Evolutionary conservation across 2,113 vertebrate genomes (phyloP).

Genomic region (Albula glossodonta): DNA sequence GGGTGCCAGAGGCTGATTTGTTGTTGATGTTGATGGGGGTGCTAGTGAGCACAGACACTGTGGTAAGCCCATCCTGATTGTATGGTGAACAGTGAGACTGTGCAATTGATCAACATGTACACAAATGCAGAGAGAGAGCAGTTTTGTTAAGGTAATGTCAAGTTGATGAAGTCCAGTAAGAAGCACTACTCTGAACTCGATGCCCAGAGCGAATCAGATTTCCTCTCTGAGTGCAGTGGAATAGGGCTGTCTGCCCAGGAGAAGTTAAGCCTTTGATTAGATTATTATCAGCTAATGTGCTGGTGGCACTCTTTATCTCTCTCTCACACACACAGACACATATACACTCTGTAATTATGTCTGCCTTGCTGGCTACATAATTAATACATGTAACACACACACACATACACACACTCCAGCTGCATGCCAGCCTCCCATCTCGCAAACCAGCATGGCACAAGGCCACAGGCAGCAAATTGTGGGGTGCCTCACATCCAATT

Average conservation of each 20-base stretch:
- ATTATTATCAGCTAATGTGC: conserved; percentile 57
- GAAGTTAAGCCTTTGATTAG: conserved; percentile 53
- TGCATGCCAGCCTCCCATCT: too few species aligned
- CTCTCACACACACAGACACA: conserved; percentile 49
- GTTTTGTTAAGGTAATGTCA: too few species aligned
- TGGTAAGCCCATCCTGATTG: not conserved
- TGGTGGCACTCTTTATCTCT: conserved; percentile 16
- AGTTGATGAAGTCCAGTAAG: not conserved
- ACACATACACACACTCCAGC: not conserved
- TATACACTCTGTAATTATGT: conserved; percentile 58
- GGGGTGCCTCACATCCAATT: not conserved
- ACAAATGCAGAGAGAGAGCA: not conserved
- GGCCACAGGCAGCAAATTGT: not conserved
- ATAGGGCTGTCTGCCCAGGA: not conserved
- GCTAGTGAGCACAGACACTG: not conserved
- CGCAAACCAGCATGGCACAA: not conserved
- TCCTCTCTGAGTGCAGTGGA: not conserved
- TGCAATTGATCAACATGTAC: not conserved
- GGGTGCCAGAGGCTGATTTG: too few species aligned
- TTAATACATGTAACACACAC: conserved; percentile 25
- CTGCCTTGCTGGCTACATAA: conserved; percentile 42
- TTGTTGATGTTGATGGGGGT: not conserved
- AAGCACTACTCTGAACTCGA: not conserved
- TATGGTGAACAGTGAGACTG: not conserved
- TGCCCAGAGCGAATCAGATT: not conserved